Base-by-base conservation (phyloP, 2,797 vertebrate species). In the Brachyalestes nurse region DNA sequence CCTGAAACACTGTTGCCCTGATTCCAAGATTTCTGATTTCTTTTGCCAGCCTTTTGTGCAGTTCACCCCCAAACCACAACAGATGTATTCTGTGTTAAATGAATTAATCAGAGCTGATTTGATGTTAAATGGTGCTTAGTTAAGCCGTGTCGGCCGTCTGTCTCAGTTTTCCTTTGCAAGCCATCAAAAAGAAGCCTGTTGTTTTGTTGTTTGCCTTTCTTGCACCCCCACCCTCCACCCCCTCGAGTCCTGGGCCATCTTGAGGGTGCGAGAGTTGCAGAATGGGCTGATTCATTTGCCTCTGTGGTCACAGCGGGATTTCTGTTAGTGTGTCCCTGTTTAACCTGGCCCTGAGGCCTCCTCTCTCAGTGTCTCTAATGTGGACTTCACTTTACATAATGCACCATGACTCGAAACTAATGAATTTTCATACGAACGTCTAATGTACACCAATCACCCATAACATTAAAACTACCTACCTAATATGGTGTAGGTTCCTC, bases 251-350 rank as follows among this genome's bases (percentile, higher is more conserved):
- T 28, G 34, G 64, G 53, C 38, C 75, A 66, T 51, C 51, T 73
- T n/a, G 53, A 25, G 53, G 65, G 40, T 42, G 38, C 6, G 21
- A 28, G 57, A 6, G 40, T 51, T 25, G 7, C 25, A 76, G 67
- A 76, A 72, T 42, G 5, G 4, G 13, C 4, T 34, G 2, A n/a
- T 78, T 81, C 79, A 81, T 81, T 49, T 73, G 75, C 66, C 23
- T 77, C n/a, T 19, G 45, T 23, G 25, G 38, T 47, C 38, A 78
- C 67, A 76, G 61, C 80, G 58, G 60, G 19, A 6, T 8, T 66
- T 84, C 69, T 80, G 67, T 80, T 77, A 19, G 40, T 61, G 55
- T 34, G 64, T 70, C 78, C 82, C 61, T 25, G 57, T 71, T 72
- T 80, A 60, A 76, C 82, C 40, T 45, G 14, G 53, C 25, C n/a